These are phyloP conservation scores for Ametastegia equiseti DNA, from an alignment of 2,888 invertebrate genomes.

Conservation along the genomic window DNA sequence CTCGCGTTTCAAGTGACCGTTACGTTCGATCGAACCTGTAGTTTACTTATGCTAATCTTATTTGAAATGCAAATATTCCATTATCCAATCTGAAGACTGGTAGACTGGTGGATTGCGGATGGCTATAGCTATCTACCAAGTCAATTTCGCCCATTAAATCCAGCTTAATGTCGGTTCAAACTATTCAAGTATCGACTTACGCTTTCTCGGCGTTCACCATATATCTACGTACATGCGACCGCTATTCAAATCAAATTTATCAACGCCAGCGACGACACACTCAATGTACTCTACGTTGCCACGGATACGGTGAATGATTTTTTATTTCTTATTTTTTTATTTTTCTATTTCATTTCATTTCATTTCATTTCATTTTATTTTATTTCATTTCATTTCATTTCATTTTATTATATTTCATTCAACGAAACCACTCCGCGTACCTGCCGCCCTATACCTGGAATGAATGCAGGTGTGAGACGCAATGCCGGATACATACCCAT, in stretches of 20 bases:
- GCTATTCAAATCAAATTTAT: conserved; percentile 29
- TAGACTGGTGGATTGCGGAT: conserved; percentile 15
- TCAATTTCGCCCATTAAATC: conserved; percentile 42
- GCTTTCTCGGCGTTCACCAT: conserved; percentile 12
- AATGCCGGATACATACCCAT: background rate
- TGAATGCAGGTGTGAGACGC: conserved; percentile 18
- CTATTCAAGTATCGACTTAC: conserved; percentile 40
- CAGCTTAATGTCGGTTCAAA: conserved; percentile 41
- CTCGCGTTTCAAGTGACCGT: conserved; percentile 41
- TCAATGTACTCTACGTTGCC: background rate
- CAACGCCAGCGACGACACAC: conserved; percentile 25
- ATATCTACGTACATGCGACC: background rate
- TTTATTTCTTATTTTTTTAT: background rate
- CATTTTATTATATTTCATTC: too few species aligned
- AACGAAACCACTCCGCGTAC: background rate
- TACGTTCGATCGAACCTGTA: conserved; percentile 36
- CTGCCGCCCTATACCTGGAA: background rate
- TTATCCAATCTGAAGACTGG: conserved; percentile 39
- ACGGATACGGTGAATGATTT: background rate
- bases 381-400: too few species aligned
- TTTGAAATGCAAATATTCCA: conserved; percentile 42
- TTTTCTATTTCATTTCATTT: background rate
- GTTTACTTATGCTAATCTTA: conserved; percentile 44
- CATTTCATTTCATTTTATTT: too few species aligned
- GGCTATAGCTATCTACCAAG: conserved; percentile 1